Evolutionary conservation across 2,113 vertebrate genomes (phyloP).

Genomic region (Campylomormyrus numenius): DNA sequence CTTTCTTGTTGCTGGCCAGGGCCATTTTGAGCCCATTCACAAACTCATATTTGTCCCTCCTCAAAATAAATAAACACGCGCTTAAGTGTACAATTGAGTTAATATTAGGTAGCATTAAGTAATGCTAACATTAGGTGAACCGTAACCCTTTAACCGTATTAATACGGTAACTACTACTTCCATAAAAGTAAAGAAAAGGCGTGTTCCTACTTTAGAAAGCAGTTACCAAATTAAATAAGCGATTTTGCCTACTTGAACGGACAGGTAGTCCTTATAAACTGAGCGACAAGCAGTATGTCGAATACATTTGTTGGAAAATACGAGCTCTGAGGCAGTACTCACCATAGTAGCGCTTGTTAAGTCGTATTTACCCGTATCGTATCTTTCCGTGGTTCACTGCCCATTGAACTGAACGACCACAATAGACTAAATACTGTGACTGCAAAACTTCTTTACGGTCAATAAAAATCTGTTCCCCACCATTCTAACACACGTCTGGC

Average conservation of each 20-base stretch:
- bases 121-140: neutral
- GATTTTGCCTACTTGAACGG: neutral
- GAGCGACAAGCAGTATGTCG: neutral
- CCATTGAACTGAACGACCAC: conserved; percentile 4
- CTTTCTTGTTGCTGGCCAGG: neutral
- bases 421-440: neutral
- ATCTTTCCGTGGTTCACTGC: neutral
- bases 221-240: neutral
- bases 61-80: neutral
- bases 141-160: neutral
- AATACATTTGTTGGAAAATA: neutral
- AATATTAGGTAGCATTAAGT: neutral
- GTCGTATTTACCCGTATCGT: neutral
- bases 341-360: conserved; percentile 9
- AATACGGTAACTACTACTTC: neutral
- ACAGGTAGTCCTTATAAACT: neutral
- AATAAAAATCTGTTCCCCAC: neutral
- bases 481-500: neutral
- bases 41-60: neutral
- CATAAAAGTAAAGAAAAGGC: neutral
- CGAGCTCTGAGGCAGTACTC: neutral
- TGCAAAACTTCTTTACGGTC: neutral
- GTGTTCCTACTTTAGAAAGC: neutral
- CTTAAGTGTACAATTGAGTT: neutral
- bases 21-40: neutral